A percentile compares a stretch with the other conserved stretches of the same genome.
Conservation (phyloP, 2,888 invertebrate species). For the Tenthredo notha region DNA sequence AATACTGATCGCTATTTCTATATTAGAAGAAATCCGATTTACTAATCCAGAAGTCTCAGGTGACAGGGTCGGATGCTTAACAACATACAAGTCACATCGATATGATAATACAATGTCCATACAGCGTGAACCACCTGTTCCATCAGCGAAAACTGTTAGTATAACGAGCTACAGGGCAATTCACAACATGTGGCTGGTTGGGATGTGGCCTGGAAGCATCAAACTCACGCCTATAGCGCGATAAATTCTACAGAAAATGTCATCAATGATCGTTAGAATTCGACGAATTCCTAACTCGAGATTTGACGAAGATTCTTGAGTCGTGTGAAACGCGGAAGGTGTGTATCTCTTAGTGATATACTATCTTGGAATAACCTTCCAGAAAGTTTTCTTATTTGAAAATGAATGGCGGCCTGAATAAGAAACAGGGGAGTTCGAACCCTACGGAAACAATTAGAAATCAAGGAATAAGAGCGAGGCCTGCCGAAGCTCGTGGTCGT, state of each 20-base stretch:
- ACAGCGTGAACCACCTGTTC: not conserved
- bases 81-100: not conserved
- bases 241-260: not conserved
- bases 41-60: not conserved
- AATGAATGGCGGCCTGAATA: not conserved
- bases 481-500: conserved; percentile 11
- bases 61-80: not conserved
- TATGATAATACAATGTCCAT: not conserved
- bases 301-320: not conserved
- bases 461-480: conserved; percentile 6
- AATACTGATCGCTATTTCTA: not conserved
- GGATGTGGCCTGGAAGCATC: not conserved
- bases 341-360: not conserved
- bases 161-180: not conserved
- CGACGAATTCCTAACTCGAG: not conserved
- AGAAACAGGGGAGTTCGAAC: not conserved
- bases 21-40: not conserved
- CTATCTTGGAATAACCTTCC: not conserved
- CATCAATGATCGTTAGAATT: not conserved
- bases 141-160: not conserved
- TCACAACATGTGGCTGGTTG: not conserved
- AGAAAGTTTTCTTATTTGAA: conserved; percentile 4
- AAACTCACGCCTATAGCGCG: not conserved
- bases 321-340: not conserved
- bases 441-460: conserved; percentile 38